Percentiles rank a stretch among this genome's conserved stretches.
These are phyloP conservation scores for Amphibalanus amphitrite DNA, from an alignment of 1,140 invertebrate genomes.

Conservation along the genomic window DNA sequence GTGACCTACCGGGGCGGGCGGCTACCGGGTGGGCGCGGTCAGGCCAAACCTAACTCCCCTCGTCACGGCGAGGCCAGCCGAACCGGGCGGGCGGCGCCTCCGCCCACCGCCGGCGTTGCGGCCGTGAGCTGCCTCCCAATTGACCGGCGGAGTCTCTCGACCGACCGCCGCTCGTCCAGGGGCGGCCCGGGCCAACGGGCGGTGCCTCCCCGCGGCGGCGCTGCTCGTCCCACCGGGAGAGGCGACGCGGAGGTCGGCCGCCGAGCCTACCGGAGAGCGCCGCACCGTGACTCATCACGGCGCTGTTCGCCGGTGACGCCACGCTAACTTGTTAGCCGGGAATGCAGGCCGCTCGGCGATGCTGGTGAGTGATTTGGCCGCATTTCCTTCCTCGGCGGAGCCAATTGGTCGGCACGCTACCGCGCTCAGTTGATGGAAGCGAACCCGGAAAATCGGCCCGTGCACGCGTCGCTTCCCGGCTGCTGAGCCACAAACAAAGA, in stretches of 20 bases:
- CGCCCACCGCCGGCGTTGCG: too few relatives aligned
- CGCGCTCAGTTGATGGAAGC: not conserved
- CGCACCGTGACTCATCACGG: not conserved
- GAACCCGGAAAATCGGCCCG: not conserved
- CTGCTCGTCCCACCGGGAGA: not conserved
- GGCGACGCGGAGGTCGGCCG: too few relatives aligned
- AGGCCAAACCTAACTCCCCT: too few relatives aligned
- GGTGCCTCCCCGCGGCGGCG: too few relatives aligned
- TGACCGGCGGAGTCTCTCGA: too few relatives aligned
- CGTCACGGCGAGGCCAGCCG: not conserved
- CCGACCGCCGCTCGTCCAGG: not conserved
- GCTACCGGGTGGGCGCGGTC: too few relatives aligned
- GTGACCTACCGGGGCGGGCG: too few relatives aligned
- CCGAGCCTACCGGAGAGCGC: not conserved
- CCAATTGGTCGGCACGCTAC: not conserved
- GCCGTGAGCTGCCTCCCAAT: not conserved
- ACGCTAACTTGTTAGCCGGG: not conserved
- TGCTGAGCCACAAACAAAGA: not conserved
- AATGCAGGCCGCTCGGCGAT: not conserved
- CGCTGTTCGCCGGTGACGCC: not conserved
- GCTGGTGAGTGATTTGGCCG: not conserved
- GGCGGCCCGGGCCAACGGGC: too few relatives aligned
- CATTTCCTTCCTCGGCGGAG: not conserved
- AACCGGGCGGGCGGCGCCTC: too few relatives aligned
- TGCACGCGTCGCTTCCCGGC: not conserved